phyloP scores from a whole-genome alignment of 2,888 invertebrate species.

The Syritta pipiens region DNA sequence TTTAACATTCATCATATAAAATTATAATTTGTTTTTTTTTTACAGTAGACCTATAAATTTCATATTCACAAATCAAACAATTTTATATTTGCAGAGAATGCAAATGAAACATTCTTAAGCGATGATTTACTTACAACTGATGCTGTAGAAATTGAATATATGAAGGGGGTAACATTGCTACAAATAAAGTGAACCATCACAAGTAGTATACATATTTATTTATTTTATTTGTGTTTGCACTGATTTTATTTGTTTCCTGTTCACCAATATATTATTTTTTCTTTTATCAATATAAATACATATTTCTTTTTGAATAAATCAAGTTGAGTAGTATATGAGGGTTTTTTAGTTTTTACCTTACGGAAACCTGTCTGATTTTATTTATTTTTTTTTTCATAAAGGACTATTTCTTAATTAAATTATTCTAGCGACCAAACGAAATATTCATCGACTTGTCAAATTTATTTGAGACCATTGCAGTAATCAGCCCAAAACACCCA shows the following conservation, averaged over 20 bases:
- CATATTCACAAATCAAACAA: slow-evolving; percentile 15
- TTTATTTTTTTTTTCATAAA: too few species aligned
- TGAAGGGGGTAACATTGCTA: slow-evolving; percentile 59
- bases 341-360: too few species aligned
- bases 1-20: too few species aligned
- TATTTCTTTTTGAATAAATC: slow-evolving; percentile 3
- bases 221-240: slow-evolving; percentile 13
- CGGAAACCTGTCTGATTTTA: too few species aligned
- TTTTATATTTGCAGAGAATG: slow-evolving; percentile 65
- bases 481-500: too few species aligned
- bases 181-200: slow-evolving; percentile 26
- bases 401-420: background rate
- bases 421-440: background rate
- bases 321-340: too few species aligned
- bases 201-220: slow-evolving; percentile 22
- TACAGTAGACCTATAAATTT: too few species aligned
- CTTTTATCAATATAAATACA: background rate
- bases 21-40: too few species aligned
- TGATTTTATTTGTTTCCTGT: background rate
- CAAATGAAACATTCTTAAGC: slow-evolving; percentile 66
- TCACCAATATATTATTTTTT: background rate
- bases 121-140: slow-evolving; percentile 65
- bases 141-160: slow-evolving; percentile 67
- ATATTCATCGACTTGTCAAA: background rate
- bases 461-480: background rate